Evolutionary conservation across 1,140 invertebrate species (phyloP), one percentile per base, ranked within the genome.

Genomic region (Microplitis mediator): DNA sequence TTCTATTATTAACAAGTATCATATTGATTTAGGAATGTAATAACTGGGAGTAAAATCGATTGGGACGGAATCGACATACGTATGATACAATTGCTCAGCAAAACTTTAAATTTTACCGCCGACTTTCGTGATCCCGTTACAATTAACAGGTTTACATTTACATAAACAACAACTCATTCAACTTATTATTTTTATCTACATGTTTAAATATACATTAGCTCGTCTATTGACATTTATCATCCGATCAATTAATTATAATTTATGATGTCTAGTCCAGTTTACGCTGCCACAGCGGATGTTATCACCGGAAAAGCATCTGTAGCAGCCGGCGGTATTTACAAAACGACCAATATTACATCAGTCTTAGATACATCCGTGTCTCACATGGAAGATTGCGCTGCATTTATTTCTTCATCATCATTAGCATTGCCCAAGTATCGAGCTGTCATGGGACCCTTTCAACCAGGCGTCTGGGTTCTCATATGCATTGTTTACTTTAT

Each of bases 381-480:
- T 9, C 91, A 93, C 79, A 89, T 89, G 1, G 88, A 90, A 65
- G 93, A 94, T 79, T 94, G 93, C 83, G 93, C 92, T 4, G 87
- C 89, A 8, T 94, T 94, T 79, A 90, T 94, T 72, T 92, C 92
- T 1, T 79, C 93, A 16, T 89, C 91, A 16, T 94, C 93, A 0
- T 93, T 91, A 34, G 92, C 93, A 3, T 82, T 94, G 67, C 92
- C 93, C 52, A 91, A 91, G 91, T 92, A 94, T 81, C 90, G 92
- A 51, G 93, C 93, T n/a, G 93, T 94, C 52, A 89, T 94, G 84
- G 93, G 93, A 9, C 93, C 93, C 0, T 94, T 94, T 75, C 90
- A 93, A 72, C 92, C 91, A 89, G 89, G 90, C 6, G 92, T 94
- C 4, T 94, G 93, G 93, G 81, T 93, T 4, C 88, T 91, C 9